Conservation (phyloP, 2,888 invertebrate genomes). For the Andrena praecox region DNA sequence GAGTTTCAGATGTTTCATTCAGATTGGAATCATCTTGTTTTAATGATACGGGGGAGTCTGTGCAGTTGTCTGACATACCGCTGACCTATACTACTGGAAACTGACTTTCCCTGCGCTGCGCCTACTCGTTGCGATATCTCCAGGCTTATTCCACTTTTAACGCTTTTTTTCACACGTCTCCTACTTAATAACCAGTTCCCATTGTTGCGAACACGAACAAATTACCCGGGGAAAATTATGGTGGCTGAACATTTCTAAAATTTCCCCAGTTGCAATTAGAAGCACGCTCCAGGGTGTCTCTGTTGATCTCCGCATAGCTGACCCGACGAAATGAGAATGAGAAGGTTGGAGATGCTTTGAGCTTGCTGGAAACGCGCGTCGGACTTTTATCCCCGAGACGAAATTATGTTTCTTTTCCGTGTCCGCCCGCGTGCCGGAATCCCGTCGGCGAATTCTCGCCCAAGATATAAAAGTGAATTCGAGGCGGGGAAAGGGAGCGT, state of each 20-base stretch:
- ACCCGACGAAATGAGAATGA: constrained; percentile 27
- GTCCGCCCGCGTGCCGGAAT: constrained; percentile 27
- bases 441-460: constrained; percentile 26
- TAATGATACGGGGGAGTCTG: neutral
- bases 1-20: too few relatives aligned
- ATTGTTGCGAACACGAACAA: neutral
- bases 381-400: constrained; percentile 31
- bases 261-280: constrained; percentile 21
- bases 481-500: neutral
- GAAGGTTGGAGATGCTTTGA: neutral
- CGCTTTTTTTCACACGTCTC: neutral
- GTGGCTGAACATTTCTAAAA: neutral
- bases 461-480: constrained; percentile 34
- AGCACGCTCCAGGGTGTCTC: neutral
- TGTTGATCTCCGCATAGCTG: constrained; percentile 18
- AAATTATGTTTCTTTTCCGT: constrained; percentile 38
- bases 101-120: neutral
- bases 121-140: too few relatives aligned
- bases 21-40: too few relatives aligned
- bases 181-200: neutral
- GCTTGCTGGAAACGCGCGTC: constrained; percentile 13
- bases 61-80: neutral
- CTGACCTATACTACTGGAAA: constrained; percentile 31
- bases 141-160: neutral
- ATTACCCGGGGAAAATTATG: too few relatives aligned